Conservation (phyloP, 2,797 vertebrate species). For the Neosilurus hyrtlii region DNA sequence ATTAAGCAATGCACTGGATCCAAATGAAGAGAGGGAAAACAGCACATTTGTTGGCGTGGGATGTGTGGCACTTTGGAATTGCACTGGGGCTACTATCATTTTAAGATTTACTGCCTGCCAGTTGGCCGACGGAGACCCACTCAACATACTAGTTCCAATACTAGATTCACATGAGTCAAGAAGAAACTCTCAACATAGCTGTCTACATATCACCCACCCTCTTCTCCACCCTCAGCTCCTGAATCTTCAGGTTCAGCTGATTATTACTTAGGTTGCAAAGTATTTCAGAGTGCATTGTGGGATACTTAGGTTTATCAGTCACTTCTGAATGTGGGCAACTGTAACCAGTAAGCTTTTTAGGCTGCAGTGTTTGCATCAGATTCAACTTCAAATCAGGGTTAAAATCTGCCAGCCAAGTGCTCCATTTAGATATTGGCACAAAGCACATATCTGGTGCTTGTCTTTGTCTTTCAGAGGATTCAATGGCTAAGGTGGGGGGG, state of each 20-base stretch:
- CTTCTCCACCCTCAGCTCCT: background rate
- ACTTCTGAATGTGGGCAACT: background rate
- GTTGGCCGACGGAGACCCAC: background rate
- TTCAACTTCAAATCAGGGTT: background rate
- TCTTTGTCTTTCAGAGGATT: background rate
- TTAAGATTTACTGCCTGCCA: no score
- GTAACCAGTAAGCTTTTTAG: background rate
- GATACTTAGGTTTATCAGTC: slow-evolving; percentile 4
- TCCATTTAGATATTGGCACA: background rate
- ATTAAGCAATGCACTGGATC: background rate
- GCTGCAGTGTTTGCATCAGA: background rate
- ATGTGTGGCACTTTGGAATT: background rate
- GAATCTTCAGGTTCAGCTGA: background rate
- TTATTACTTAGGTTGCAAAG: background rate
- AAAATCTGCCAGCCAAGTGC: background rate
- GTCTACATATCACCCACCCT: background rate
- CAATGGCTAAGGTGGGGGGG: no score
- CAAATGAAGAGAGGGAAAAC: no score
- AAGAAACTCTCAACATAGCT: background rate
- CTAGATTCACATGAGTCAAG: background rate
- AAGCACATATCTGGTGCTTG: background rate
- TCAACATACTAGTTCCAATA: background rate
- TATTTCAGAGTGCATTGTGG: background rate
- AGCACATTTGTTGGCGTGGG: background rate
- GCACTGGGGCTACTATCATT: background rate